Base-by-base conservation (phyloP, 2,113 vertebrate species). In the Periophthalmus modestus region DNA sequence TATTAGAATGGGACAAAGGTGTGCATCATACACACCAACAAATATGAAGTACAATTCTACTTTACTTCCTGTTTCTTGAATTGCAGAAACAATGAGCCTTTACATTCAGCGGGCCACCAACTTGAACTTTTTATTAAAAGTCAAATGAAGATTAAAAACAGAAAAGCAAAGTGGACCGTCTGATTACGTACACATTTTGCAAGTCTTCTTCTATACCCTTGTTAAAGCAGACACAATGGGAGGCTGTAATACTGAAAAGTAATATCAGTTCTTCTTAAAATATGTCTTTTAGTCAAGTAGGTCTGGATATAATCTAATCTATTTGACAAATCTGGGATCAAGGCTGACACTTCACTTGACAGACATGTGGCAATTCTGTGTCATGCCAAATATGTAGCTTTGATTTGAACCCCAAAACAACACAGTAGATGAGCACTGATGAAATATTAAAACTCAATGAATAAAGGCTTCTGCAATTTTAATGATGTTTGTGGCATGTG, bases 401-500 rank as follows among this genome's bases (percentile, higher is more conserved):
- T 75, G 78, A 85, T 89, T 87, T 89, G 85, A 89, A 87, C 82
- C 72, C 82, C 70, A 80, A n/a, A 18, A 85, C 87, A 80, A 82
- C 78, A 50, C 62, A 70, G 68, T 83, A 82, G 88, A 87, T 75
- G 72, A 88, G 82, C 43, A 58, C 72, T 87, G 85, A 90, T 93
- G 78, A 92, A 92, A 92, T 91, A 92, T 91, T 92, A 87, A 90
- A 90, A 88, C 82, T 65, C 86, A 85, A 87, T 73, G 78, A 89
- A 84, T 63, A 66, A 65, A 62, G 73, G 85, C 80, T 81, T 82
- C 74, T 90, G 82, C 82, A 92, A 91, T 93, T 90, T 93, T 93
- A 93, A 93, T 93, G 91, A 93, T 71, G 87, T 85, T 85, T 82
- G 82, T 79, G 88, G 89, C 87, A 93, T 89, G 87, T 89, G 34